phyloP scores from a whole-genome alignment of 2,113 vertebrate species.

The Podocnemis expansa region DNA sequence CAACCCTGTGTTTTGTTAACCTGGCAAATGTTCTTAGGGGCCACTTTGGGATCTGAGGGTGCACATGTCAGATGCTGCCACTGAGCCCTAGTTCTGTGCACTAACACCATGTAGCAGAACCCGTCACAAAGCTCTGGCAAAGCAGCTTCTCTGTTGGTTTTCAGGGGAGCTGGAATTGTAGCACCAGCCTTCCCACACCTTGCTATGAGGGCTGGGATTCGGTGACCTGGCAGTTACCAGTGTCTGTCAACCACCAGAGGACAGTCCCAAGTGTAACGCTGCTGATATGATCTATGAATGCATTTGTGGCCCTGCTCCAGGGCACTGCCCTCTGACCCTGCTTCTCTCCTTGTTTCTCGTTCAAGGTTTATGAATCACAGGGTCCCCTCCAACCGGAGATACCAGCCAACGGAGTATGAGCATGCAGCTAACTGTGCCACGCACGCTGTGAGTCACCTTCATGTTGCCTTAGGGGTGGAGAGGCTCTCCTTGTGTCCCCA shows the following conservation, averaged over 20 bases:
- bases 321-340: accelerated
- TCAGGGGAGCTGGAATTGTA: neutral
- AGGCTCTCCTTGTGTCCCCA: neutral
- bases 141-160: too few relatives aligned
- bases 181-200: neutral
- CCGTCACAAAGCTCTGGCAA: neutral
- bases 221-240: neutral
- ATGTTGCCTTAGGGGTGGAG: neutral
- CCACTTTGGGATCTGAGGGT: neutral
- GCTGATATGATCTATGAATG: neutral
- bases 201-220: neutral
- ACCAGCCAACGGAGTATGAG: conserved; percentile 94
- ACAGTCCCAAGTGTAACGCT: neutral
- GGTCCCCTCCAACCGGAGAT: conserved; percentile 88
- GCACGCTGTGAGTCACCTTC: conserved; percentile 85
- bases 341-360: neutral
- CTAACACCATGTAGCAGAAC: neutral
- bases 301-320: neutral
- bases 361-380: conserved; percentile 95
- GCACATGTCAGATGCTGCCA: neutral
- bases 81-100: neutral
- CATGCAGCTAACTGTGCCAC: conserved; percentile 95
- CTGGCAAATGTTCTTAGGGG: neutral
- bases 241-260: neutral
- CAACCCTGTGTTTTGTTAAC: neutral